phyloP scores from a whole-genome alignment of 2,888 invertebrate genomes.

The Protonemura montana region DNA sequence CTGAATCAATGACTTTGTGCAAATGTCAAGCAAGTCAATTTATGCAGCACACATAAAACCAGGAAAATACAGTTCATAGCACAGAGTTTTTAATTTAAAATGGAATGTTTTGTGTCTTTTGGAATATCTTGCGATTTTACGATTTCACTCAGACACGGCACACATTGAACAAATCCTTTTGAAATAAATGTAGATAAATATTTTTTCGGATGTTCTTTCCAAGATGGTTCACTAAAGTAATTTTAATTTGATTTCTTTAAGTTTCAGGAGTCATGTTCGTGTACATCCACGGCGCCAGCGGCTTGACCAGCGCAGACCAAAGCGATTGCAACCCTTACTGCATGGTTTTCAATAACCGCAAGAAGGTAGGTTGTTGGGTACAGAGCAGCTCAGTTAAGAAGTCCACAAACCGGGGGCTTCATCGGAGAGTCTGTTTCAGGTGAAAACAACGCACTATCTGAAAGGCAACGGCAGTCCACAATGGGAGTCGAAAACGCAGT shows the following conservation, averaged over 20 bases:
- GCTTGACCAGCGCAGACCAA: conserved; percentile 58
- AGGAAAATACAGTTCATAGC: no score
- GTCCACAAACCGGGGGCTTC: no score
- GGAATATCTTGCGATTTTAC: no score
- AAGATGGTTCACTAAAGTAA: no score
- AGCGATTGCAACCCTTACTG: conserved; percentile 64
- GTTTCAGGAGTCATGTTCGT: conserved; percentile 62
- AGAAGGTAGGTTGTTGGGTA: conserved; percentile 57
- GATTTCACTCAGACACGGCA: no score
- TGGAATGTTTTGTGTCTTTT: no score
- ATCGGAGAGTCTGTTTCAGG: no score
- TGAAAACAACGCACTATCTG: conserved; percentile 63
- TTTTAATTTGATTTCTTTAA: conserved; percentile 47
- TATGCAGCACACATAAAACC: no score
- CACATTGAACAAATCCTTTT: neutral
- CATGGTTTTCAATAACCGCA: conserved; percentile 63
- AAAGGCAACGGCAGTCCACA: conserved; percentile 59
- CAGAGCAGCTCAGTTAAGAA: neutral
- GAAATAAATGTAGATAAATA: neutral
- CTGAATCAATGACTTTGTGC: no score
- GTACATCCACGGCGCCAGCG: conserved; percentile 63
- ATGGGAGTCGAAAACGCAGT: conserved; percentile 63
- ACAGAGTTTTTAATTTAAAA: no score
- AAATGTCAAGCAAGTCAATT: no score
- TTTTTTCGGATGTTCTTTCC: no score